Conservation (phyloP, 2,888 invertebrate genomes). For the Rhingia campestris region DNA sequence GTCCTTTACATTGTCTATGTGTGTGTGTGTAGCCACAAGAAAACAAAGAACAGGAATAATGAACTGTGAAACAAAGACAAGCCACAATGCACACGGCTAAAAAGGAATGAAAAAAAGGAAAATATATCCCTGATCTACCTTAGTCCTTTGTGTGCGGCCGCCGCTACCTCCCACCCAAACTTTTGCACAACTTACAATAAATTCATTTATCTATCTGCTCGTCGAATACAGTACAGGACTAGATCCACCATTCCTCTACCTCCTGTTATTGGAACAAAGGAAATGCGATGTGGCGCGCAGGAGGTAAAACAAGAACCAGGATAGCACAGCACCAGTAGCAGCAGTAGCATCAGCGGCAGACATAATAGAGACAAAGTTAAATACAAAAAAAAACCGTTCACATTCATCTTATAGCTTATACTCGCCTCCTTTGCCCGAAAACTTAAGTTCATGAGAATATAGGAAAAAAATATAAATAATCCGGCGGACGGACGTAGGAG, state of each 20-base stretch:
- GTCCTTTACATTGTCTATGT: conserved; percentile 54
- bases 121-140: conserved; percentile 64
- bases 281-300: conserved; percentile 64
- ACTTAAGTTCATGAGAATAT: conserved; percentile 31
- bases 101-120: background rate
- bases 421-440: conserved; percentile 40
- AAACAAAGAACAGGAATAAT: conserved; percentile 66
- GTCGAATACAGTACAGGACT: conserved; percentile 34
- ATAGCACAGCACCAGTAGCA: conserved; percentile 45
- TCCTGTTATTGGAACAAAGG: conserved; percentile 58
- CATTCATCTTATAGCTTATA: conserved; percentile 6
- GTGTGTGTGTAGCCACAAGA: conserved; percentile 16
- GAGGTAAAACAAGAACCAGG: conserved; percentile 48
- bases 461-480: conserved; percentile 22
- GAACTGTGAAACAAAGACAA: conserved; percentile 70
- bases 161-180: conserved; percentile 50
- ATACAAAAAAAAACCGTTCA: conserved; percentile 23
- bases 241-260: conserved; percentile 26
- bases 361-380: conserved; percentile 74
- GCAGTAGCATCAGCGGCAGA: conserved; percentile 47
- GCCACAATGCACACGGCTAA: conserved; percentile 54
- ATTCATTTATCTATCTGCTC: conserved; percentile 73
- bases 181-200: conserved; percentile 71
- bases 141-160: conserved; percentile 49
- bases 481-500: conserved; percentile 12